Evolutionary conservation across 2,888 invertebrate genomes (phyloP).

Genomic region (Acanthacorydalis orientalis): DNA sequence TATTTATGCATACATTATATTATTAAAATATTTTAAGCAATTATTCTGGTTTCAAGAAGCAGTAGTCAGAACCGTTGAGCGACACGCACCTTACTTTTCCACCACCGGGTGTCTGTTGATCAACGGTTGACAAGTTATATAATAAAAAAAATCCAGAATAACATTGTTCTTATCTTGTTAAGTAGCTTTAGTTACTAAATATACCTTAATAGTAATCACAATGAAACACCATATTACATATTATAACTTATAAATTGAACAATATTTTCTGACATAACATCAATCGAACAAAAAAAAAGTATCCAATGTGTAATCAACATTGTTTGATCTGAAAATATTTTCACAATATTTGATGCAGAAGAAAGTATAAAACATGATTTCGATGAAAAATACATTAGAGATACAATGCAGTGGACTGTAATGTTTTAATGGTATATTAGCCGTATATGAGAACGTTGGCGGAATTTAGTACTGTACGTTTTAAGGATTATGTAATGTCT

Average conservation of each 20-base stretch:
- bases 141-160: not conserved
- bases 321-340: constrained; percentile 4
- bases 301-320: too few relatives aligned
- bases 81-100: not conserved
- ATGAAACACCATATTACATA: not conserved
- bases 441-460: too few relatives aligned
- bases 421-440: too few relatives aligned
- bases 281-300: not conserved
- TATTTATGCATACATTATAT: not conserved
- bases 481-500: too few relatives aligned
- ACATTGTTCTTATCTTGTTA: constrained; percentile 1
- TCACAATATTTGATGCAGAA: constrained; percentile 13
- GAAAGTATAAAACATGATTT: not conserved
- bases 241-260: not conserved
- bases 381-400: too few relatives aligned
- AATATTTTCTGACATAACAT: not conserved
- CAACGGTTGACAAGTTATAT: not conserved
- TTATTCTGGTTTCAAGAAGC: not conserved
- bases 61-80: not conserved
- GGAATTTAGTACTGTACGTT: too few relatives aligned
- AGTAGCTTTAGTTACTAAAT: constrained; percentile 5
- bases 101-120: not conserved
- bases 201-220: constrained; percentile 1
- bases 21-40: not conserved
- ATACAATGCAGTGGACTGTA: too few relatives aligned